Evolutionary conservation across 2,113 vertebrate species (phyloP), one percentile per base, ranked within the genome.

Genomic region (Antidorcas marsupialis): DNA sequence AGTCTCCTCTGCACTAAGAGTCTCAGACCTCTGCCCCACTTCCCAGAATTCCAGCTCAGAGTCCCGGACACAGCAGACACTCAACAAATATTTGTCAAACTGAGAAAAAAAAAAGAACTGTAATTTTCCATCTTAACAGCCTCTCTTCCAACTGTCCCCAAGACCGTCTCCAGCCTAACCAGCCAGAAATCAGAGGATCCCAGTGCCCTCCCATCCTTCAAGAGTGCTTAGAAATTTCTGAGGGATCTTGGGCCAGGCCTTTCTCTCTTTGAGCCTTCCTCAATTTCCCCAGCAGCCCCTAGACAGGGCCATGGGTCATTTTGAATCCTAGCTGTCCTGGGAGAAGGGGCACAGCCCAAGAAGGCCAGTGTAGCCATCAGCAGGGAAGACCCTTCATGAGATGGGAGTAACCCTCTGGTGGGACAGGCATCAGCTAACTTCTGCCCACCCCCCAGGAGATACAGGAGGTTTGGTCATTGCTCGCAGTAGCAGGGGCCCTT

Each of bases 21-120:
- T 43, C 62, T 90, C 67, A 89, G 96, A 97, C 92, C 90, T 90
- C 94, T 97, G 94, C 76, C 89, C 28, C 13, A 0, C 55, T 87
- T 95, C 88, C 94, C 94, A 79, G 90, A 87, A 97, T 87, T 87
- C 88, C 93, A 89, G 95, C 85, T 64, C 87, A 60, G 45, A 87
- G 64, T 67, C 78, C 57, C 0, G 5, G 84, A 89, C 82, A 53
- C 93, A 83, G 91, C 74, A 59, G 81, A 93, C 97, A 95, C 94
- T 97, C 88, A 30, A 96, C 96, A 98, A 98, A 97, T 97, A 98
- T 98, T 98, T 98, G 97, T 95, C 93, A 94, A 91, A 97, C 88
- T 76, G 64, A 43, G 47, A 60, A 87, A 92, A 90, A 93, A 89
- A 93, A 96, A 92, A 85, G 47, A 95, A 82, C 59, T 33, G 0